These are phyloP conservation scores for Xestia xanthographa DNA, from an alignment of 2,888 invertebrate species.

Conservation along the genomic window DNA sequence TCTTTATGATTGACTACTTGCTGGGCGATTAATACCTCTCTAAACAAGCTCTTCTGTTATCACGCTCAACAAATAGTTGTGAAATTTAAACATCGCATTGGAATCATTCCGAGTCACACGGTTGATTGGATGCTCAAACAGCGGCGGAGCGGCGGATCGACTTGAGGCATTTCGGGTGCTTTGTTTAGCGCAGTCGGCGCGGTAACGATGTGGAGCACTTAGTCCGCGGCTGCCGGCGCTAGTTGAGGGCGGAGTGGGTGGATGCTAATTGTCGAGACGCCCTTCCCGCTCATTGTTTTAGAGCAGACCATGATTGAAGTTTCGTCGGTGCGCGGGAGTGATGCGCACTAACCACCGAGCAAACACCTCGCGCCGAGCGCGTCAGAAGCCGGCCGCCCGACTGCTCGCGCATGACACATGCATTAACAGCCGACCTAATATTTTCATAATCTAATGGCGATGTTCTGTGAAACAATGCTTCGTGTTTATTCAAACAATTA, in stretches of 20 bases:
- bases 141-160: constrained; percentile 64
- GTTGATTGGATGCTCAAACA: constrained; percentile 75
- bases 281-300: constrained; percentile 90
- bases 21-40: constrained; percentile 81
- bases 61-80: constrained; percentile 80
- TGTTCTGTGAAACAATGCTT: constrained; percentile 90
- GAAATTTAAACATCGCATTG: constrained; percentile 79
- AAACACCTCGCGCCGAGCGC: constrained; percentile 80
- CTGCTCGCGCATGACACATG: constrained; percentile 89
- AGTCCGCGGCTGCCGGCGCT: constrained; percentile 81
- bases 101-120: constrained; percentile 78
- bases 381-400: constrained; percentile 79
- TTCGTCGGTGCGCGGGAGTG: constrained; percentile 84
- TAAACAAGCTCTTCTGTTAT: constrained; percentile 81
- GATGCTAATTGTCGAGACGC: constrained; percentile 89
- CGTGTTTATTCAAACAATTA: constrained; percentile 88
- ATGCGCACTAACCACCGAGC: constrained; percentile 86
- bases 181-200: constrained; percentile 79
- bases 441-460: constrained; percentile 91
- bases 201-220: constrained; percentile 84
- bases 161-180: constrained; percentile 68
- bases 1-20: constrained; percentile 86
- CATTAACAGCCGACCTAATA: constrained; percentile 90
- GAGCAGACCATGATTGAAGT: constrained; percentile 90
- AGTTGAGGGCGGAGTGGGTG: constrained; percentile 86